Percentiles rank a stretch among this genome's conserved stretches.
Evolutionary conservation across 2,888 invertebrate species (phyloP).

Genomic region (Eilema caniola): DNA sequence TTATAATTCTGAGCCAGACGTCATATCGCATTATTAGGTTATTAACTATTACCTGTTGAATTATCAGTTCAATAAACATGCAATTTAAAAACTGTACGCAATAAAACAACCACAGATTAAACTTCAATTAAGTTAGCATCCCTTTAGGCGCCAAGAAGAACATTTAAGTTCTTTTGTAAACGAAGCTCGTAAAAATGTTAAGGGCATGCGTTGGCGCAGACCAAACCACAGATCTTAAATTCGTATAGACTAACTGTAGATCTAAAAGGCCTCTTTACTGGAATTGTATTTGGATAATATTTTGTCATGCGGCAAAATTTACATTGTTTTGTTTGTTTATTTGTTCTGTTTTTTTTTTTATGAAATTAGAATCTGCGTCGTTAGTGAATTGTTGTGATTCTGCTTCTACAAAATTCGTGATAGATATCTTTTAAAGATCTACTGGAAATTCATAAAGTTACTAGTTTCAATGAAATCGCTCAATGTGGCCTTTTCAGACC

Average conservation of each 20-base stretch:
- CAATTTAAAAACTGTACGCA: neutral
- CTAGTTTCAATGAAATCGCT: no score
- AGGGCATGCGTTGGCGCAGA: slow-evolving; percentile 52
- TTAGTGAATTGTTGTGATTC: no score
- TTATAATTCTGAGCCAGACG: neutral
- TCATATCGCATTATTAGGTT: neutral
- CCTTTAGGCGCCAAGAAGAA: slow-evolving; percentile 41
- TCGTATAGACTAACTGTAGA: slow-evolving; percentile 28
- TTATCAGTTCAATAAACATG: neutral
- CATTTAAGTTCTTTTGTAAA: slow-evolving; percentile 44
- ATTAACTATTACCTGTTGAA: neutral
- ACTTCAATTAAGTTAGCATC: slow-evolving; percentile 39
- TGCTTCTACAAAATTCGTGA: no score
- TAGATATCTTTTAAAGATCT: no score
- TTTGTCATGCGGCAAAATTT: no score
- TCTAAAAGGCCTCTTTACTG: neutral
- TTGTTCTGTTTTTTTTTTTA: no score
- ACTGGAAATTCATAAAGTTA: no score
- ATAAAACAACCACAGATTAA: neutral
- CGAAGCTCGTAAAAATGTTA: slow-evolving; percentile 53
- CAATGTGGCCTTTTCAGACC: no score
- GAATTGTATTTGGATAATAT: no score
- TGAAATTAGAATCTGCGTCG: no score
- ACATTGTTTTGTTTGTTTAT: no score
- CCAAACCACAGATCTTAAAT: slow-evolving; percentile 38